phyloP scores from a whole-genome alignment of 2,797 vertebrate species.

The Rhinoraja longicauda region DNA sequence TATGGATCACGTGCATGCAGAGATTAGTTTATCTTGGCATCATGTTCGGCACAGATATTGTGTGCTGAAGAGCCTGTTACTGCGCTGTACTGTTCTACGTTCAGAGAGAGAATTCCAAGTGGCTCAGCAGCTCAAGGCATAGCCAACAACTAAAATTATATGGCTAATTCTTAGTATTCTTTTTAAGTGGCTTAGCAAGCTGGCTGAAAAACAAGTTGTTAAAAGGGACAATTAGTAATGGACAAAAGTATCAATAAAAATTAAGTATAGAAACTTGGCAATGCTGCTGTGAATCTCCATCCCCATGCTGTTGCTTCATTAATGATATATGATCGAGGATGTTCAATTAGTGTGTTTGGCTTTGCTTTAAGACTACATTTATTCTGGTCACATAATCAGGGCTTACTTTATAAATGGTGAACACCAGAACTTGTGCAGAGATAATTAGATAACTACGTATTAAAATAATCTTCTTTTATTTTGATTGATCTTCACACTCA shows the following conservation, averaged over 20 bases:
- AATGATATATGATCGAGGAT: neutral
- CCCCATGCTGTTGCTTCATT: neutral
- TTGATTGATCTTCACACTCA: neutral
- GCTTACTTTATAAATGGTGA: neutral
- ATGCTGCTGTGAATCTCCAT: neutral
- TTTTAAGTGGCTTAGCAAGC: neutral
- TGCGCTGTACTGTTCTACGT: too few relatives aligned
- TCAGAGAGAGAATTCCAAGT: too few relatives aligned
- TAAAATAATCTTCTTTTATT: neutral
- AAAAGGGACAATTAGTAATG: neutral
- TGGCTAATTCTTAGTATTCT: neutral
- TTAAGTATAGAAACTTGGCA: neutral
- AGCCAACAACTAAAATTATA: neutral
- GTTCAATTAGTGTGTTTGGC: neutral
- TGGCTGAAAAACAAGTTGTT: neutral
- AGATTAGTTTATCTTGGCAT: too few relatives aligned
- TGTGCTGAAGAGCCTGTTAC: too few relatives aligned
- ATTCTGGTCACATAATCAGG: neutral
- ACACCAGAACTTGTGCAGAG: too few relatives aligned
- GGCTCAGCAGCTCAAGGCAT: too few relatives aligned
- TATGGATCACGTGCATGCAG: too few relatives aligned
- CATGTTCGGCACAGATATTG: too few relatives aligned
- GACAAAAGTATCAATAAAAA: neutral
- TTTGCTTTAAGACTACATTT: neutral
- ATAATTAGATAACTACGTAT: neutral